A percentile compares a stretch with the other conserved stretches of the same genome.
These are phyloP conservation scores for Sceloporus tristichus DNA, from an alignment of 2,113 vertebrate species.

Conservation along the genomic window DNA sequence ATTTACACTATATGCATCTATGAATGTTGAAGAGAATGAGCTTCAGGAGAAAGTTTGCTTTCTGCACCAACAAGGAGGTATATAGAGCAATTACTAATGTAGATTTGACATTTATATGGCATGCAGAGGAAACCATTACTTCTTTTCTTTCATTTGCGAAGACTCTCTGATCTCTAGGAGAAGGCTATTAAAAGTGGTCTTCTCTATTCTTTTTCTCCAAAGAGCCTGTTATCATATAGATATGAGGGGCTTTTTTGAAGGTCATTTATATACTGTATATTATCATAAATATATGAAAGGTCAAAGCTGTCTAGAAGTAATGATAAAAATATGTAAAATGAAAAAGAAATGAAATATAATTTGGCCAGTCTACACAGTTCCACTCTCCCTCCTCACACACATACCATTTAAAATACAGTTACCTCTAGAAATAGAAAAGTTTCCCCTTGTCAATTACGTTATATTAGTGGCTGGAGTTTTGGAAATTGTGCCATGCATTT, in stretches of 20 bases:
- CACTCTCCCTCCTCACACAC: slow-evolving; percentile 27
- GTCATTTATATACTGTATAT: slow-evolving; percentile 9
- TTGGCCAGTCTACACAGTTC: not conserved
- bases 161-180: not conserved
- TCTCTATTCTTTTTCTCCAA: not conserved
- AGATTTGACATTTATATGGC: slow-evolving; percentile 24
- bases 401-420: slow-evolving; percentile 61
- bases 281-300: slow-evolving; percentile 10
- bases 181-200: not conserved
- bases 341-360: slow-evolving; percentile 17
- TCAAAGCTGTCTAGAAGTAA: slow-evolving; percentile 22
- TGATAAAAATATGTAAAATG: slow-evolving; percentile 31
- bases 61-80: not conserved
- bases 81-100: not conserved
- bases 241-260: not conserved
- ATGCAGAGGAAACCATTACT: not conserved
- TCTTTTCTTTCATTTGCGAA: not conserved
- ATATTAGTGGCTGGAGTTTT: slow-evolving; percentile 74
- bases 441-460: slow-evolving; percentile 76
- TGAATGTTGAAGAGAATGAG: not conserved
- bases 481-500: slow-evolving; percentile 66
- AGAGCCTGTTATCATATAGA: not conserved
- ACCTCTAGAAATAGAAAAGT: slow-evolving; percentile 77
- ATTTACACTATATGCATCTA: not conserved
- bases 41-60: slow-evolving; percentile 1